Evolutionary conservation across 1,140 invertebrate genomes (phyloP).

Genomic region (Leptestheria dahalacensis): DNA sequence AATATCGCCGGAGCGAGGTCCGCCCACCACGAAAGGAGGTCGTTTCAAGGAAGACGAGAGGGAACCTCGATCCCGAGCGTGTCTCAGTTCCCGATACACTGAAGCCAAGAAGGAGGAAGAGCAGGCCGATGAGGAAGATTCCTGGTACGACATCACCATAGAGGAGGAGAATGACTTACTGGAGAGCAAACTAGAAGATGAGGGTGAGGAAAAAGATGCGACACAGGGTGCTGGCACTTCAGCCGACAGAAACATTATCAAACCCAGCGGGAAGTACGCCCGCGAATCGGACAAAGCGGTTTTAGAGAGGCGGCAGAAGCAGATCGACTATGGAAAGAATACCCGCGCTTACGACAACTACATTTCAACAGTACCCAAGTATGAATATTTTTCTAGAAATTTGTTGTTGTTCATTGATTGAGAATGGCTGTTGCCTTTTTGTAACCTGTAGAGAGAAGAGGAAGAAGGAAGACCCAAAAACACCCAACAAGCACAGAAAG

Average conservation of each 20-base stretch:
- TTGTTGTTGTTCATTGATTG: constrained; percentile 36
- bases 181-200: not conserved
- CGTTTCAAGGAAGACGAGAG: not conserved
- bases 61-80: not conserved
- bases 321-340: constrained; percentile 91
- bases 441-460: constrained; percentile 39
- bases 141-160: not conserved
- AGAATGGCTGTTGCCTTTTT: no score
- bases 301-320: constrained; percentile 55
- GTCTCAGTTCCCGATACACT: not conserved
- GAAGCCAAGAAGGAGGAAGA: not conserved
- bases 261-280: not conserved
- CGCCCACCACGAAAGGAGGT: not conserved
- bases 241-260: not conserved
- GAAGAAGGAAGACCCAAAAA: constrained; percentile 55
- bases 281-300: not conserved
- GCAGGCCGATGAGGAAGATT: not conserved
- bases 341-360: constrained; percentile 77
- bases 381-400: constrained; percentile 19
- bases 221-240: not conserved
- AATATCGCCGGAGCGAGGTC: not conserved
- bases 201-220: no score
- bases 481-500: constrained; percentile 69
- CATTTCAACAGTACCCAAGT: constrained; percentile 51
- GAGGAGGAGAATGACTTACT: not conserved